phyloP scores from a whole-genome alignment of 2,113 vertebrate genomes.

The Alectura lathami region DNA sequence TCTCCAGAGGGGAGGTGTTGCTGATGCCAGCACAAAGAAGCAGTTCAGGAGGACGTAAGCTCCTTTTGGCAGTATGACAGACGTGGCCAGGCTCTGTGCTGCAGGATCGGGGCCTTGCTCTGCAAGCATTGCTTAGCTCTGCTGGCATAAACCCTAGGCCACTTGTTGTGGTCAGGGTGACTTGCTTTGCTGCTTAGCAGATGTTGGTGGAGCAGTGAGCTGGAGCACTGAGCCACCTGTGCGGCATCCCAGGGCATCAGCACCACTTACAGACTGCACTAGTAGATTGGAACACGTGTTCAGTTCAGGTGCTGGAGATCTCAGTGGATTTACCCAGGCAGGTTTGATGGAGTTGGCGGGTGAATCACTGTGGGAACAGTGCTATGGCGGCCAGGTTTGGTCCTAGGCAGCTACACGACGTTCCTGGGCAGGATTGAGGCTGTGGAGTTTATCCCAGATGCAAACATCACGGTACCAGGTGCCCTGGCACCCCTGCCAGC shows the following conservation, averaged over 20 bases:
- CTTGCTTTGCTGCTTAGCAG: neutral
- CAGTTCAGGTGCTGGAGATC: neutral
- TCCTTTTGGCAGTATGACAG: neutral
- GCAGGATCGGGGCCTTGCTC: neutral
- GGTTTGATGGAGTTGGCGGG: neutral
- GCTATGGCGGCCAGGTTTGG: neutral
- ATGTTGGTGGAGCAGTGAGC: neutral
- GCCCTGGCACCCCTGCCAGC: neutral
- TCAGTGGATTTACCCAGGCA: neutral
- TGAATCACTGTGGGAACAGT: neutral
- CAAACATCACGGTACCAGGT: neutral
- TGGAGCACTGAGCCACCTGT: neutral
- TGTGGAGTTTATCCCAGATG: neutral
- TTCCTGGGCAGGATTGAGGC: neutral
- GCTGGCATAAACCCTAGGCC: neutral
- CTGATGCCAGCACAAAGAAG: neutral
- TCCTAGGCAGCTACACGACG: neutral
- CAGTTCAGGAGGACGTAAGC: neutral
- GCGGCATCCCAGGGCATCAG: neutral
- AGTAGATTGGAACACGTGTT: rapidly evolving
- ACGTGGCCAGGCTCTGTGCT: neutral
- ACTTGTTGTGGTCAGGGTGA: neutral
- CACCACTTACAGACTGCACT: neutral
- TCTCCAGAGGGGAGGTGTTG: neutral
- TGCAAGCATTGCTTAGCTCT: neutral